These are phyloP conservation scores for Thermophis baileyi DNA, from an alignment of 2,113 vertebrate species.

Conservation along the genomic window DNA sequence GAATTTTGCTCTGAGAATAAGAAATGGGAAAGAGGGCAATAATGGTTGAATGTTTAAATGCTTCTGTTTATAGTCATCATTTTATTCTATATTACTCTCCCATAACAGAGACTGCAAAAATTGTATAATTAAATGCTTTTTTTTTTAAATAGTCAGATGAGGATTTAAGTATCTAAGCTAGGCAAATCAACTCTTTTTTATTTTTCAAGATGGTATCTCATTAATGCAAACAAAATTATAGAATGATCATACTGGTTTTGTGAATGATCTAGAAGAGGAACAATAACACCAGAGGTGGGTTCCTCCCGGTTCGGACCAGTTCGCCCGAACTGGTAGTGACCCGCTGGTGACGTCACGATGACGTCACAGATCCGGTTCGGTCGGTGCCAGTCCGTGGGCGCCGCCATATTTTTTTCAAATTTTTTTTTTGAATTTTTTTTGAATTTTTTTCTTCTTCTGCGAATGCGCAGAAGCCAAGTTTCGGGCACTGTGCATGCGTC, in stretches of 20 bases:
- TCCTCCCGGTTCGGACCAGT: too few relatives aligned
- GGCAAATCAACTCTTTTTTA: background rate
- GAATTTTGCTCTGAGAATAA: background rate
- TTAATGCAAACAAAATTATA: background rate
- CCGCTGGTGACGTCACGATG: too few relatives aligned
- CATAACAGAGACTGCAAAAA: background rate
- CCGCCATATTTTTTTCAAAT: too few relatives aligned
- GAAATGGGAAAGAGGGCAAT: background rate
- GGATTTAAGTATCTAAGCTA: background rate
- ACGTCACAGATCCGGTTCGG: too few relatives aligned
- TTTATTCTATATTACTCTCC: background rate
- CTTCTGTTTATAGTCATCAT: background rate
- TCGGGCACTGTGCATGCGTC: too few relatives aligned
- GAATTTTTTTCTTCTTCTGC: too few relatives aligned
- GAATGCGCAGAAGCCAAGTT: too few relatives aligned
- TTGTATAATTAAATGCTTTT: background rate
- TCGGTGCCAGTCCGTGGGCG: too few relatives aligned
- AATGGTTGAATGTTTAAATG: background rate
- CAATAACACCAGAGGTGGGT: too few relatives aligned
- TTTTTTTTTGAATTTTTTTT: too few relatives aligned
- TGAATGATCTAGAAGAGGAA: constrained; percentile 15
- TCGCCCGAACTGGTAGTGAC: too few relatives aligned
- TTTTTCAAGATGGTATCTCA: background rate
- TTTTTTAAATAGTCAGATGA: background rate
- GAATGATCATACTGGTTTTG: background rate